phyloP scores from a whole-genome alignment of 2,113 vertebrate species.

The Colinus virginianus region DNA sequence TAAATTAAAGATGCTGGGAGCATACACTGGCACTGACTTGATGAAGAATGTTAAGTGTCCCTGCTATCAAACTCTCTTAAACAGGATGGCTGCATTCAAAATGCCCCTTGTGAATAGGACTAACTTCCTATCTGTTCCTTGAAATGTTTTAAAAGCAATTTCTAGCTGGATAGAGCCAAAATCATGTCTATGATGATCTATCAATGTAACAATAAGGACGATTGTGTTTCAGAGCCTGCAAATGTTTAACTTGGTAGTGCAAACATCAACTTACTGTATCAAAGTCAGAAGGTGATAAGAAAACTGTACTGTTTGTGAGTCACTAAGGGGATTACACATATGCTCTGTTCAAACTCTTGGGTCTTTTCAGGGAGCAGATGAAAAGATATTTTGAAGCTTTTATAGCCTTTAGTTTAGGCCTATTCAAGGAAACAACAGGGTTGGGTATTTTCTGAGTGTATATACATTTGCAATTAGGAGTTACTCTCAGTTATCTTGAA shows the following conservation, averaged over 20 bases:
- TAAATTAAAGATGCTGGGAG: background rate
- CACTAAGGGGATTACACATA: rapidly evolving
- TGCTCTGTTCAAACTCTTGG: background rate
- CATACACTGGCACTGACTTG: background rate
- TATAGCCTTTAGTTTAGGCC: background rate
- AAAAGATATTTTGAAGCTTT: background rate
- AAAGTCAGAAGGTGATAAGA: background rate
- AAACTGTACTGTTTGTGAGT: background rate
- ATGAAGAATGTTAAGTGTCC: background rate
- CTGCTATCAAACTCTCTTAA: background rate
- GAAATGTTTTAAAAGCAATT: background rate
- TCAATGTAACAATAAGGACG: background rate
- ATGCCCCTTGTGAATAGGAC: background rate
- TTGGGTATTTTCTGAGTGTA: rapidly evolving
- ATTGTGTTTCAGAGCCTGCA: background rate
- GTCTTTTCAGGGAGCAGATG: background rate
- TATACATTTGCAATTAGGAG: background rate
- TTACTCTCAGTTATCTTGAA: background rate
- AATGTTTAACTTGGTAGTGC: background rate
- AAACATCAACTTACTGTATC: background rate
- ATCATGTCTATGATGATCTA: background rate
- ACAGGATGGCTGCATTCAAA: background rate
- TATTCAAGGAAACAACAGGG: background rate
- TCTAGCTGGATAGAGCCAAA: background rate
- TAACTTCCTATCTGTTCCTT: background rate